These are phyloP conservation scores for Melikaiella ostensackeni DNA, from an alignment of 2,888 invertebrate genomes.

Conservation along the genomic window DNA sequence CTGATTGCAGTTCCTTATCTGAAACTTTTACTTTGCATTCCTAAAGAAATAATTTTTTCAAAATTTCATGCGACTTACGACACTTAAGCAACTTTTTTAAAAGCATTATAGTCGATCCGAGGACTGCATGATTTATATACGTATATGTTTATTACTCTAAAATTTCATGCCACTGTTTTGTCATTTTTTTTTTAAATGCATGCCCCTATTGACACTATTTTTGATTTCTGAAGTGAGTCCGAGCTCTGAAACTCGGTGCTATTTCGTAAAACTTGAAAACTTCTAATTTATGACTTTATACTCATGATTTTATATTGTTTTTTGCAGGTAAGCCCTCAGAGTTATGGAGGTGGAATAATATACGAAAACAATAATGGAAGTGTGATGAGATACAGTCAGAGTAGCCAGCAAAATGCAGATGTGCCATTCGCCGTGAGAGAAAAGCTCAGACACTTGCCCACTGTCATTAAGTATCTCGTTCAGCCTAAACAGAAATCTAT, in stretches of 20 bases:
- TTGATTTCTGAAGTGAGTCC: too few species aligned
- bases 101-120: too few species aligned
- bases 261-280: neutral
- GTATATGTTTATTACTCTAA: too few species aligned
- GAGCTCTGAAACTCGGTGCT: neutral
- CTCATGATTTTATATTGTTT: constrained; percentile 43
- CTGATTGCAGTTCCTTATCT: too few species aligned
- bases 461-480: constrained; percentile 76
- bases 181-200: too few species aligned
- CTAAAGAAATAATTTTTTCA: too few species aligned
- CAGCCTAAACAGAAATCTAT: constrained; percentile 68
- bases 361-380: constrained; percentile 66
- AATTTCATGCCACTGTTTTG: too few species aligned
- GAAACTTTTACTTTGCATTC: too few species aligned
- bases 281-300: constrained; percentile 8
- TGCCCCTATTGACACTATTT: too few species aligned
- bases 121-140: too few species aligned
- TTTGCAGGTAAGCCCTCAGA: constrained; percentile 66
- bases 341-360: constrained; percentile 65
- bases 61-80: too few species aligned
- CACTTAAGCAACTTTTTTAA: too few species aligned
- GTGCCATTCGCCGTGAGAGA: constrained; percentile 73
- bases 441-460: constrained; percentile 78
- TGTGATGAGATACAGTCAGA: constrained; percentile 65
- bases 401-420: constrained; percentile 66